A percentile compares a stretch with the other conserved stretches of the same genome.
Conservation (phyloP, 2,888 invertebrate genomes). For the Zeuzera pyrina region DNA sequence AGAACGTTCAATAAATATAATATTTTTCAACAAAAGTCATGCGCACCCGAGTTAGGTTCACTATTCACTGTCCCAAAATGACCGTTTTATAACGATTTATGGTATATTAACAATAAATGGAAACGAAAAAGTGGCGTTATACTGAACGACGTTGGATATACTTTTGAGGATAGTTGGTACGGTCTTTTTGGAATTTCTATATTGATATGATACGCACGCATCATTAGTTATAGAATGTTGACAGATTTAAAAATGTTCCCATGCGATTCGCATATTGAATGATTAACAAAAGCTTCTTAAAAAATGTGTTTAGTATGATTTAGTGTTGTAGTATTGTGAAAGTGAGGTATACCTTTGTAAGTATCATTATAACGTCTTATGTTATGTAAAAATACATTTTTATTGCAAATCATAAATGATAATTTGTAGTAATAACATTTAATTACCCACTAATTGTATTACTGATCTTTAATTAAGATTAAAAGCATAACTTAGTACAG, state of each 20-base stretch:
- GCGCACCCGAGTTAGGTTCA: slow-evolving; percentile 31
- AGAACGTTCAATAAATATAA: slow-evolving; percentile 11
- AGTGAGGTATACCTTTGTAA: too few species aligned
- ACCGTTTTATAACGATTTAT: slow-evolving; percentile 69
- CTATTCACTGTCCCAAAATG: slow-evolving; percentile 51
- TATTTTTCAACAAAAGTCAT: slow-evolving; percentile 28
- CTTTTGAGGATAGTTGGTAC: slow-evolving; percentile 22
- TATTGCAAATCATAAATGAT: too few species aligned
- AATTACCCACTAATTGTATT: too few species aligned
- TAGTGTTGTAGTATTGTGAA: too few species aligned
- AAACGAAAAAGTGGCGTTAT: slow-evolving; percentile 30
- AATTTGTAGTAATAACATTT: too few species aligned
- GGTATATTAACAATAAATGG: slow-evolving; percentile 69
- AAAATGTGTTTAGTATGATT: too few species aligned
- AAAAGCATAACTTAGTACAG: too few species aligned
- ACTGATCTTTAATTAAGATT: too few species aligned
- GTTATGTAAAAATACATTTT: too few species aligned
- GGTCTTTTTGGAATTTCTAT: slow-evolving; percentile 29
- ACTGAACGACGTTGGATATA: slow-evolving; percentile 28
- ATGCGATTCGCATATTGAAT: slow-evolving; percentile 38
- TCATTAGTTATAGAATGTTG: slow-evolving; percentile 55
- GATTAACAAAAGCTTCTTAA: too few species aligned
- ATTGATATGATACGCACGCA: slow-evolving; percentile 33
- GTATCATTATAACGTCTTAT: too few species aligned
- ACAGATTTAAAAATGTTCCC: slow-evolving; percentile 43